Conservation (phyloP, 2,888 invertebrate genomes). For the Pantelozetes paolii region DNA sequence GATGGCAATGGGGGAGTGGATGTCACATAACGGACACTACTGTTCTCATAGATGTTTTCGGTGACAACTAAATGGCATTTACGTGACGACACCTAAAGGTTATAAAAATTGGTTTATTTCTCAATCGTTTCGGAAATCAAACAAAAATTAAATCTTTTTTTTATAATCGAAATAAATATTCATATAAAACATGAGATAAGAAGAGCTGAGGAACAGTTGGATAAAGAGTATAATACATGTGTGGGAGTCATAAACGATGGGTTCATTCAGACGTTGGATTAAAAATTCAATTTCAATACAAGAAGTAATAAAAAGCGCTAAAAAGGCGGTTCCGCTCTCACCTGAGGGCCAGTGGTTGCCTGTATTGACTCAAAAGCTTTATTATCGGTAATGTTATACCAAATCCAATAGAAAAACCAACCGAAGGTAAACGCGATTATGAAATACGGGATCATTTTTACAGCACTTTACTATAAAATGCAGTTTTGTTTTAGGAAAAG, state of each 20-base stretch:
- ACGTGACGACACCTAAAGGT: conserved; percentile 8
- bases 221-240: not conserved
- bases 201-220: not conserved
- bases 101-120: conserved; percentile 6
- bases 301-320: not conserved
- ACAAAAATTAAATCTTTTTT: not conserved
- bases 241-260: conserved; percentile 6
- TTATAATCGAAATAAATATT: not conserved
- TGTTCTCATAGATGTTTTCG: conserved; percentile 23
- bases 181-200: not conserved
- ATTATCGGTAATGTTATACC: conserved; percentile 29
- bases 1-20: not conserved
- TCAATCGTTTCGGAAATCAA: too few relatives aligned
- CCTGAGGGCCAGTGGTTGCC: conserved; percentile 18
- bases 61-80: conserved; percentile 13
- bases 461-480: not conserved
- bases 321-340: not conserved
- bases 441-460: conserved; percentile 39
- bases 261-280: not conserved
- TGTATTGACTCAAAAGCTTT: conserved; percentile 4
- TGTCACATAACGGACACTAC: not conserved
- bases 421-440: conserved; percentile 41
- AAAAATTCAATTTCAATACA: not conserved
- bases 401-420: conserved; percentile 42
- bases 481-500: conserved; percentile 12